Conservation (phyloP, 2,113 vertebrate species). For the Leucopsar rothschildi region DNA sequence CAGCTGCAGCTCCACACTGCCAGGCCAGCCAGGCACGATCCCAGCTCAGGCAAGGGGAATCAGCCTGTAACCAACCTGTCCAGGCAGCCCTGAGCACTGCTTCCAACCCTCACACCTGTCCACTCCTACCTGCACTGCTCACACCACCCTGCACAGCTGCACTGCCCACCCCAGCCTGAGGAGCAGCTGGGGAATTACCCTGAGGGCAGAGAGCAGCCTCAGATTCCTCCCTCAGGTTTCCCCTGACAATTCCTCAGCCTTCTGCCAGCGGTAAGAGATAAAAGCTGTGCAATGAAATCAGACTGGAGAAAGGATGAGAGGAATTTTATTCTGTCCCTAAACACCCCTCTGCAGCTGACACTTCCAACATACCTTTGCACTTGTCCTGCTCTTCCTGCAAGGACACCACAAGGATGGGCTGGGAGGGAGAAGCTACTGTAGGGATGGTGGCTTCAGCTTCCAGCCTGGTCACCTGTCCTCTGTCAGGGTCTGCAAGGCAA, state of each 20-base stretch:
- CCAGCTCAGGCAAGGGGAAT: background rate
- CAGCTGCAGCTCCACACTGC: background rate
- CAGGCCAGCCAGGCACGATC: background rate
- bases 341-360: background rate
- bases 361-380: constrained; percentile 48
- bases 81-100: background rate
- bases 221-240: background rate
- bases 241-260: background rate
- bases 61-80: background rate
- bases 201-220: background rate
- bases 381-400: constrained; percentile 49
- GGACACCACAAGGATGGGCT: background rate
- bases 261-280: background rate
- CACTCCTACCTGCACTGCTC: background rate
- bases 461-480: constrained; percentile 16
- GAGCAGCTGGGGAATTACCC: background rate
- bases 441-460: constrained; percentile 32
- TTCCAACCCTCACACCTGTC: background rate
- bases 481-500: constrained; percentile 47
- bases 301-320: background rate
- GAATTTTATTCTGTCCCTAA: background rate
- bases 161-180: background rate
- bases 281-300: background rate
- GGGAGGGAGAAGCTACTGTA: constrained; percentile 8
- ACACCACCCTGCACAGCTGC: background rate